Evolutionary conservation across 1,140 invertebrate species (phyloP), one percentile per base, ranked within the genome.

Genomic region (Pseudobourletiella spinata): DNA sequence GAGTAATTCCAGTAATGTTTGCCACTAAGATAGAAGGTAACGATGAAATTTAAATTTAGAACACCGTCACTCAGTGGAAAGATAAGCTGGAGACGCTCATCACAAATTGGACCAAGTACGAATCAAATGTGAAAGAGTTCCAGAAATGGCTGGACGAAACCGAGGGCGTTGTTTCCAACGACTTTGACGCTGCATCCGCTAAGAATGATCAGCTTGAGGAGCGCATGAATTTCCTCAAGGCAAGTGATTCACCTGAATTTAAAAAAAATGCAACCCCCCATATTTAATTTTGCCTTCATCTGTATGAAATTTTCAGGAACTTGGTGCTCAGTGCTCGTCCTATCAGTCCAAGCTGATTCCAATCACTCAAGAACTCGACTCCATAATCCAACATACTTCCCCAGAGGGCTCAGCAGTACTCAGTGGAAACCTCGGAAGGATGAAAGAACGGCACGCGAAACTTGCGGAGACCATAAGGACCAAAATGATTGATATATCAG

Each of bases 311-410:
- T 22, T 42, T 25, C 20, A 64, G 56, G 67, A 65, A 32, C 28
- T 69, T 6, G 61, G 57, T 52, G 56, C 50, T 73, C 86, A 87
- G 71, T 82, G 91, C 65, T 86, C 85, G 0, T 85, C 88, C 70
- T 85, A 87, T 67, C 87, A 89, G 74, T 84, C 85, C 0, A 86
- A 89, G 73, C 73, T 91, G 11, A 86, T 90, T 29, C 81, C 82
- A 1, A 71, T 93, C 30, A 87, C 84, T 3, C 87, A 91, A 74
- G 81, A 80, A 59, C 85, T 84, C 42, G 89, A 93, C 74, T 82
- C 83, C 48, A 84, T 92, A 18, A 83, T 82, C 57, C 83, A 87
- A 67, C 81, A 82, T 62, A 76, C 91, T 46, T 82, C 87, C 16
- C 78, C 86, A 4, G 89, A 92, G 75, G 88, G 87, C 2, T 84